Conservation (phyloP, 92 coral and sea anemone genomes). For the Metridium senile region DNA sequence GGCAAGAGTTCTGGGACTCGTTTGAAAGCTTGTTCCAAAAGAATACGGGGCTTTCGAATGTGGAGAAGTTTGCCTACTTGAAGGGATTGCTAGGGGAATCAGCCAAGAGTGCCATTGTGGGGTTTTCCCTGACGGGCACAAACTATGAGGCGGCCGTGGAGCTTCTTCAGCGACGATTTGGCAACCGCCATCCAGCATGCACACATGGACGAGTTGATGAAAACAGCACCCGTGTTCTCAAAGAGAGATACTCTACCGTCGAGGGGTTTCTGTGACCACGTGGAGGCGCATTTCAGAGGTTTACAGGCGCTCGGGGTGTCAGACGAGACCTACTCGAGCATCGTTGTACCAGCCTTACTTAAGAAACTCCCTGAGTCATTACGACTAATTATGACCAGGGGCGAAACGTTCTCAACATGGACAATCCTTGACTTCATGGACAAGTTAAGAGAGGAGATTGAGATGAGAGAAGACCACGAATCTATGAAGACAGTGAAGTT, state of each 20-base stretch:
- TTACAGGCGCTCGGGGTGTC: slow-evolving; percentile 49
- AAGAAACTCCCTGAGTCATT: slow-evolving; percentile 53
- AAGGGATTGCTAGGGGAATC: slow-evolving; percentile 39
- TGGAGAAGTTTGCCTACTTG: slow-evolving; percentile 52
- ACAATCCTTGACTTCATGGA: slow-evolving; percentile 30
- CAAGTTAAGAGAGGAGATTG: slow-evolving; percentile 44
- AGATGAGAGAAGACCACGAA: slow-evolving; percentile 53
- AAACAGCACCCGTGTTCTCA: slow-evolving; percentile 26
- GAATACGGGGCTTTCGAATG: slow-evolving; percentile 33
- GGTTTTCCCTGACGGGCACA: slow-evolving; percentile 57
- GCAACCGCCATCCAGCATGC: slow-evolving; percentile 56
- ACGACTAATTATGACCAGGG: slow-evolving; percentile 52
- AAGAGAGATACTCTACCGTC: slow-evolving; percentile 45
- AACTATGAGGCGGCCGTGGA: slow-evolving; percentile 47
- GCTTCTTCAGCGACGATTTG: slow-evolving; percentile 43
- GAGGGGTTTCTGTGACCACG: slow-evolving; percentile 23
- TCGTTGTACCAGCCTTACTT: slow-evolving; percentile 51
- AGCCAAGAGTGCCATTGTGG: slow-evolving; percentile 49
- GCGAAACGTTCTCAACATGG: slow-evolving; percentile 43
- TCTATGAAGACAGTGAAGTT: background rate
- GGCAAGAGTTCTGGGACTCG: slow-evolving; percentile 73
- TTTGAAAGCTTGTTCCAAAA: slow-evolving; percentile 39
- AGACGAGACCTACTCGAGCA: slow-evolving; percentile 32
- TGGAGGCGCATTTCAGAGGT: slow-evolving; percentile 45
- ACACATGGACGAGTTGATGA: slow-evolving; percentile 48